phyloP scores from a whole-genome alignment of 2,113 vertebrate species.

The Silurus meridionalis region DNA sequence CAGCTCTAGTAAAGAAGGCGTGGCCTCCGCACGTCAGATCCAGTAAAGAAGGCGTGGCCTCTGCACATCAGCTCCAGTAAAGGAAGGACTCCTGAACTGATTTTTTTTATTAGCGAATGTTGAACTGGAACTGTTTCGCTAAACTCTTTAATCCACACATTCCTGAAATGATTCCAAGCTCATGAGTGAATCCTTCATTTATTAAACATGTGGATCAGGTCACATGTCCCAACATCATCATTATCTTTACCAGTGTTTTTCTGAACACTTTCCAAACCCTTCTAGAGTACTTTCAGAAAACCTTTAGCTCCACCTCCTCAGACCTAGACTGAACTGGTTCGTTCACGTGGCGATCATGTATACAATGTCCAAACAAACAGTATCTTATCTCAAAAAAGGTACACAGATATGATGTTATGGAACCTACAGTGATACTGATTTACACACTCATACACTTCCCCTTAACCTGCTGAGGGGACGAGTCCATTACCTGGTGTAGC shows the following conservation, averaged over 20 bases:
- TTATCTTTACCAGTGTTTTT: neutral
- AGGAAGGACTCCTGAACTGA: no score
- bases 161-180: neutral
- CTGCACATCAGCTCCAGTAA: neutral
- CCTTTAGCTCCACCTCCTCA: neutral
- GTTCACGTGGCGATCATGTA: neutral
- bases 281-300: neutral
- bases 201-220: neutral
- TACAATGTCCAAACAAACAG: neutral
- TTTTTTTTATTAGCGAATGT: neutral
- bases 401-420: neutral
- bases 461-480: neutral
- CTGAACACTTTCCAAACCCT: no score
- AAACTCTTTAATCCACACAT: neutral
- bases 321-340: conserved; percentile 1
- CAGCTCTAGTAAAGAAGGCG: neutral
- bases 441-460: neutral
- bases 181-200: neutral
- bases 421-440: neutral
- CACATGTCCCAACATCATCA: neutral
- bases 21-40: neutral
- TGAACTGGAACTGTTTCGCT: no score
- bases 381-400: neutral
- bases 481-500: neutral
- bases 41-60: neutral